A percentile compares a stretch with the other conserved stretches of the same genome.
phyloP scores from a whole-genome alignment of 2,113 vertebrate genomes.

The Trachemys scripta region DNA sequence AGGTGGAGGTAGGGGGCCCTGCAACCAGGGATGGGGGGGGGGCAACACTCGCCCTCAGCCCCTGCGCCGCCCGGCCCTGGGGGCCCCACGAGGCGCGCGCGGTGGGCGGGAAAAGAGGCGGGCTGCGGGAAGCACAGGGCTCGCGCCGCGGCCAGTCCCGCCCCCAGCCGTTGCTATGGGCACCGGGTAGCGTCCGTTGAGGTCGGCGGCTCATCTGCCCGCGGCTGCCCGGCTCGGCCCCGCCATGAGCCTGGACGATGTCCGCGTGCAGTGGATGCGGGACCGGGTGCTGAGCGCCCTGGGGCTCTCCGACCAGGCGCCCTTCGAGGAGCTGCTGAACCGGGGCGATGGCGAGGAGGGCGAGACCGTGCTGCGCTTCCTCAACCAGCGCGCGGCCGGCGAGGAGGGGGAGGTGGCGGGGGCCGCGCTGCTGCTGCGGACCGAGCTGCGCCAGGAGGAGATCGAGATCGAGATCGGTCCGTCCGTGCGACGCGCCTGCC shows the following conservation, averaged over 20 bases:
- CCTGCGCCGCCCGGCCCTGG: no score
- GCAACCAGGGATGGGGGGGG: no score
- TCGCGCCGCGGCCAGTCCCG: background rate
- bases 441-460: constrained; percentile 71
- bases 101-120: no score
- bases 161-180: constrained; percentile 39
- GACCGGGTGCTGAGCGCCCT: constrained; percentile 78
- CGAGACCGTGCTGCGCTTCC: constrained; percentile 77
- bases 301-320: constrained; percentile 67
- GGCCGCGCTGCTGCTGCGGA: constrained; percentile 84
- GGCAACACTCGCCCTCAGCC: no score
- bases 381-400: constrained; percentile 73
- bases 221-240: accelerated
- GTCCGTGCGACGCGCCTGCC: background rate
- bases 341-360: constrained; percentile 80
- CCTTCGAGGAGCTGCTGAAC: constrained; percentile 88
- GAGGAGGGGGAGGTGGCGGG: constrained; percentile 45
- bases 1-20: no score
- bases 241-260: constrained; percentile 82
- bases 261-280: constrained; percentile 88
- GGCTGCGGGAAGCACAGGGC: background rate
- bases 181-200: background rate
- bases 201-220: background rate
- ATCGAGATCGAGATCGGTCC: constrained; percentile 81
- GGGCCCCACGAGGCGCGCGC: no score